A percentile compares a stretch with the other conserved stretches of the same genome.
Conservation (phyloP, 2,113 vertebrate species). For the Scomber scombrus region DNA sequence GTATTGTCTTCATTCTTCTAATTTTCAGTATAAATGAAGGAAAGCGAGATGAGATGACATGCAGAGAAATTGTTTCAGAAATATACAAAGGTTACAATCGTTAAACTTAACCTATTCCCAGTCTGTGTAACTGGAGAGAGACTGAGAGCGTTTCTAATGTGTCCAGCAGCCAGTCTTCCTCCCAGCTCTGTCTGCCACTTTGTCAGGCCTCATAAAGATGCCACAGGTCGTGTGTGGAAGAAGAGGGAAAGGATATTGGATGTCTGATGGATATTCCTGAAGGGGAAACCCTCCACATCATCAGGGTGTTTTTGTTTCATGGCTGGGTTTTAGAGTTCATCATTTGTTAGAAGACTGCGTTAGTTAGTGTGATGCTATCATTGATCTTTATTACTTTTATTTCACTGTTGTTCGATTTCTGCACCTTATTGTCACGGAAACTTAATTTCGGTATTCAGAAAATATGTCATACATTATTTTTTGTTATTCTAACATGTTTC, state of each 20-base stretch:
- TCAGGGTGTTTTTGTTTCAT: constrained; percentile 42
- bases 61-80: constrained; percentile 54
- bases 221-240: constrained; percentile 68
- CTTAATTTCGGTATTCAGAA: too few species aligned
- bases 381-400: too few species aligned
- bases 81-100: constrained; percentile 48
- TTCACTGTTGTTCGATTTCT: too few species aligned
- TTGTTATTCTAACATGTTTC: too few species aligned
- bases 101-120: constrained; percentile 65
- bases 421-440: too few species aligned
- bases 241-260: constrained; percentile 47
- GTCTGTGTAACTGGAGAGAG: constrained; percentile 72
- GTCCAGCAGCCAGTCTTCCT: constrained; percentile 57
- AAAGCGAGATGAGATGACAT: constrained; percentile 36
- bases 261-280: constrained; percentile 80
- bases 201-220: constrained; percentile 80
- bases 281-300: constrained; percentile 43
- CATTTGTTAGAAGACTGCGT: constrained; percentile 18
- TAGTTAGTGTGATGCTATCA: too few species aligned
- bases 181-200: constrained; percentile 70
- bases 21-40: neutral
- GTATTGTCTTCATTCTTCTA: neutral
- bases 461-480: too few species aligned
- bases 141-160: constrained; percentile 72
- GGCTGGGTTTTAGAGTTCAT: constrained; percentile 14